These are phyloP conservation scores for Lycaena phlaeas DNA, from an alignment of 2,888 invertebrate species.

Conservation along the genomic window DNA sequence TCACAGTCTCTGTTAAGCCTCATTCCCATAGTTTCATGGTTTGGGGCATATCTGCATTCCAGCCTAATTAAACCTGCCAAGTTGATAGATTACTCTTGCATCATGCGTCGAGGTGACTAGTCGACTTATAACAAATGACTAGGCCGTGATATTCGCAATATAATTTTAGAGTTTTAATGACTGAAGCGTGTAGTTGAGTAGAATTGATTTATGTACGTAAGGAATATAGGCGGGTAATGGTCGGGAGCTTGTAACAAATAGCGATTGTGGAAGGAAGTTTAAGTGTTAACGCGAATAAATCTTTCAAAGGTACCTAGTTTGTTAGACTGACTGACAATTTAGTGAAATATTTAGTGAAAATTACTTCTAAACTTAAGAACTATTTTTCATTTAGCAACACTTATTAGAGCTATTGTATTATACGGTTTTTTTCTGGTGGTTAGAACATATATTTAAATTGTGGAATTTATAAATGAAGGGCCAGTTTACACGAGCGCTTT, in stretches of 20 bases:
- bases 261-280: background rate
- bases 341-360: background rate
- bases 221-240: background rate
- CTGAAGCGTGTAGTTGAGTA: no score
- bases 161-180: background rate
- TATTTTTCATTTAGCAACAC: no score
- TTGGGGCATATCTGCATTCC: no score
- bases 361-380: no score
- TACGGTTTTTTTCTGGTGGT: no score
- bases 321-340: background rate
- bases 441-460: no score
- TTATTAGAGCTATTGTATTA: no score
- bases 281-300: background rate
- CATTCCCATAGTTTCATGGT: no score
- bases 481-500: no score
- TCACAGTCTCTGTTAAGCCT: no score
- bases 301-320: background rate
- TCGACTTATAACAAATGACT: background rate
- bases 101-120: background rate
- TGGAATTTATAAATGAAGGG: no score
- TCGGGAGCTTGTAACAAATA: no score
- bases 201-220: background rate
- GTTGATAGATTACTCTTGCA: background rate
- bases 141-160: background rate
- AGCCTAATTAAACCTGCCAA: slow-evolving; percentile 3